Evolutionary conservation across 2,888 invertebrate species (phyloP).

Genomic region (Blera fallax): DNA sequence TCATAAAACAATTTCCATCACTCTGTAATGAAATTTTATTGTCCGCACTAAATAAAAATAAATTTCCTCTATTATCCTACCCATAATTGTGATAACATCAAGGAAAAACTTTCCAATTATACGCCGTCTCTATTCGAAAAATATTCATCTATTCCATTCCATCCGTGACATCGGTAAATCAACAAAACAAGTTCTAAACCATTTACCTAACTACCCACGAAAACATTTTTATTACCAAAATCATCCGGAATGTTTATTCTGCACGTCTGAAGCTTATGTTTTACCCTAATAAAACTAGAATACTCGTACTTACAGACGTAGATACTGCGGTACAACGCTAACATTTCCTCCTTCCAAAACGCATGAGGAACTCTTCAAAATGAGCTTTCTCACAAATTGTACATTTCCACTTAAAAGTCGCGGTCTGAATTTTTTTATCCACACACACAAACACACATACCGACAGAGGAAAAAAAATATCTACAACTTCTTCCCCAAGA

Average conservation of each 20-base stretch:
- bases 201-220: slow-evolving; percentile 50
- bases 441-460: background rate
- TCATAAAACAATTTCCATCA: background rate
- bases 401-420: slow-evolving; percentile 46
- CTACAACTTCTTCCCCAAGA: background rate
- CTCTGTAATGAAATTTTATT: background rate
- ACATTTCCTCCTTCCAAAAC: background rate
- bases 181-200: slow-evolving; percentile 50
- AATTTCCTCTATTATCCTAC: background rate
- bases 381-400: slow-evolving; percentile 46
- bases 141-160: slow-evolving; percentile 41
- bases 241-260: slow-evolving; percentile 53
- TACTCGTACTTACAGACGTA: background rate
- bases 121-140: background rate
- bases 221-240: slow-evolving; percentile 55
- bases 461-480: background rate
- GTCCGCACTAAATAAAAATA: background rate
- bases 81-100: background rate
- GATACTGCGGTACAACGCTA: background rate
- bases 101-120: background rate
- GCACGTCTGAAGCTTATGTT: slow-evolving; percentile 61
- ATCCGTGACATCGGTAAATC: slow-evolving; percentile 61
- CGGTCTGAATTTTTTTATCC: slow-evolving; percentile 37
- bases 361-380: slow-evolving; percentile 2
- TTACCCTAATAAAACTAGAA: slow-evolving; percentile 48